A percentile compares a stretch with the other conserved stretches of the same genome.
Conservation (phyloP, 2,888 invertebrate species). For the Parascotia fuliginaria region DNA sequence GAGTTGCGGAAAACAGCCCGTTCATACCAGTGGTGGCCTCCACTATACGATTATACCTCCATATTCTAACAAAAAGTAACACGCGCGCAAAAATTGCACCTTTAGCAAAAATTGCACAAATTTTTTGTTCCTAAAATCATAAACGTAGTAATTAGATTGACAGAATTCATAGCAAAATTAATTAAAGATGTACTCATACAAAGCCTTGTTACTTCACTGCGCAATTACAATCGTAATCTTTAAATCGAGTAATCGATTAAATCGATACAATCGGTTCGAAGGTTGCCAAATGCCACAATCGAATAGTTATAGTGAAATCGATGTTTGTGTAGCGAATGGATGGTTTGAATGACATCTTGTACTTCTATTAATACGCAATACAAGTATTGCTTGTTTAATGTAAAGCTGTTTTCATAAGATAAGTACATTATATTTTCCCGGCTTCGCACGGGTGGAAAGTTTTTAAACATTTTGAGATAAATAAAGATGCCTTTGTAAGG, state of each 20-base stretch:
- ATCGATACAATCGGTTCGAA: conserved; percentile 8
- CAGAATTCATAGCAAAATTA: background rate
- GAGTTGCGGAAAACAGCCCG: too few species aligned
- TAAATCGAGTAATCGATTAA: conserved; percentile 6
- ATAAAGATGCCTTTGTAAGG: too few species aligned
- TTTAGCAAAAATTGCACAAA: too few species aligned
- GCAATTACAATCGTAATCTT: background rate
- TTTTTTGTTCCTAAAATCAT: too few species aligned
- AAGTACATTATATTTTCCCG: background rate
- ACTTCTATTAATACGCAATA: background rate
- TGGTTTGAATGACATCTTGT: background rate
- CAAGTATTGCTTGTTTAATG: conserved; percentile 4
- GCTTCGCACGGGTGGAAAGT: too few species aligned
- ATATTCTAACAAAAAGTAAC: too few species aligned
- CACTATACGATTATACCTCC: too few species aligned
- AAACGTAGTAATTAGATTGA: too few species aligned
- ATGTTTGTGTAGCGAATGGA: conserved; percentile 1
- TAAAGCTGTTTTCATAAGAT: conserved; percentile 4
- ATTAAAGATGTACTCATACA: background rate
- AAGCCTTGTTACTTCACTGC: background rate
- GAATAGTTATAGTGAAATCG: conserved; percentile 22
- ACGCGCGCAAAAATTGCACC: too few species aligned
- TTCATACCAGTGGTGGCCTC: too few species aligned
- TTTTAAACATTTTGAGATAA: too few species aligned
- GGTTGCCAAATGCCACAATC: conserved; percentile 11